phyloP scores from a whole-genome alignment of 2,797 vertebrate genomes.

The Presbytis comata region DNA sequence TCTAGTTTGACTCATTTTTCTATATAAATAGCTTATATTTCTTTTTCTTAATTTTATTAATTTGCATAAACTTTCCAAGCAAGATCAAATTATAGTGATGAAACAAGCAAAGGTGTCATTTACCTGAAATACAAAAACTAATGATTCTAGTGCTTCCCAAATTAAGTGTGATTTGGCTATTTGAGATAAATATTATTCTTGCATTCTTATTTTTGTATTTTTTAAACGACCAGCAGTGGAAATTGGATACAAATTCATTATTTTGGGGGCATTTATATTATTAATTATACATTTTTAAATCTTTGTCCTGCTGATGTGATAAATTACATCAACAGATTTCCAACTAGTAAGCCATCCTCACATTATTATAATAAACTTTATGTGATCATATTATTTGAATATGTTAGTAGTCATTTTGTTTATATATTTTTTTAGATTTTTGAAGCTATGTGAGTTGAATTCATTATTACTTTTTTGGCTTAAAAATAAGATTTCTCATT shows the following conservation, averaged over 20 bases:
- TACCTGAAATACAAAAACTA: background rate
- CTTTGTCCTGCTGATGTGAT: background rate
- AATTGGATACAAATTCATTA: background rate
- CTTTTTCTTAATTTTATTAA: background rate
- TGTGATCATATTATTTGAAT: background rate
- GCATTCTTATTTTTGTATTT: background rate
- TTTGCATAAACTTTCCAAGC: background rate
- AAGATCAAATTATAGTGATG: background rate
- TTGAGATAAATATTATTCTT: background rate
- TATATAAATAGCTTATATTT: background rate
- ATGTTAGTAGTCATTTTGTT: background rate
- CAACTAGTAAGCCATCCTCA: background rate
- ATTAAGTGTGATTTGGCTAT: background rate
- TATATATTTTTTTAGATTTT: background rate
- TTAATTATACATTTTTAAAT: background rate
- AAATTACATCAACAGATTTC: background rate
- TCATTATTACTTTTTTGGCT: background rate
- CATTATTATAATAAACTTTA: background rate
- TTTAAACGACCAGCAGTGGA: background rate
- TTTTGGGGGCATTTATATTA: background rate
- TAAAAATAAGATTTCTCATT: constrained; percentile 18
- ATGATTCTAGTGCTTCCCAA: background rate
- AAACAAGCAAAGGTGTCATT: background rate
- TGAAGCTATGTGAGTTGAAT: background rate
- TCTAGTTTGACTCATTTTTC: background rate